Evolutionary conservation across 2,888 invertebrate species (phyloP).

Genomic region (Bombylius discolor): DNA sequence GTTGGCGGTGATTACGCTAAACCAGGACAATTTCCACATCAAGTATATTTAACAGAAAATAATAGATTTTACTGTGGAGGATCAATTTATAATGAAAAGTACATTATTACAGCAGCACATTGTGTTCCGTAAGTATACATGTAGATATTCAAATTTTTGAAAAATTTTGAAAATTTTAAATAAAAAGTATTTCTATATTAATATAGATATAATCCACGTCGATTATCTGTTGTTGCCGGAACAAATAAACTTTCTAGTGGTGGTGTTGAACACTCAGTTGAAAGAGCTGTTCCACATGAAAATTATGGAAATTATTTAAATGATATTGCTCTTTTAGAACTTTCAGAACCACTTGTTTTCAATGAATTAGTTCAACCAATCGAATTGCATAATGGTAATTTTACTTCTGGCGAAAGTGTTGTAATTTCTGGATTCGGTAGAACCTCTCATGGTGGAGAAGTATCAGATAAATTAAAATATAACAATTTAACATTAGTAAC

Average conservation of each 20-base stretch:
- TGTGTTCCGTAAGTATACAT: slow-evolving; percentile 10
- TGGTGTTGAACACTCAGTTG: slow-evolving; percentile 22
- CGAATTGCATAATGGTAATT: slow-evolving; percentile 17
- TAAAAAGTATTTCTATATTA: not conserved
- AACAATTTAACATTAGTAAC: slow-evolving; percentile 6
- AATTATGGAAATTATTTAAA: slow-evolving; percentile 21
- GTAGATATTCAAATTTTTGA: not conserved
- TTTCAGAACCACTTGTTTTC: slow-evolving; percentile 20
- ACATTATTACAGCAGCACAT: slow-evolving; percentile 25
- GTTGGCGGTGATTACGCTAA: slow-evolving; percentile 28
- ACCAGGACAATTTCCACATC: slow-evolving; percentile 28
- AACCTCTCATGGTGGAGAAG: slow-evolving; percentile 15
- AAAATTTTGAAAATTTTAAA: not conserved
- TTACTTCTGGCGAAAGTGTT: slow-evolving; percentile 19
- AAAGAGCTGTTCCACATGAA: slow-evolving; percentile 22
- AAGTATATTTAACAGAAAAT: slow-evolving; percentile 26
- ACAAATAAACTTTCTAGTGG: slow-evolving; percentile 23
- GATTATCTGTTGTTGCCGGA: slow-evolving; percentile 26
- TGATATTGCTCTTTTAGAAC: slow-evolving; percentile 25
- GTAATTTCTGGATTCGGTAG: slow-evolving; percentile 28
- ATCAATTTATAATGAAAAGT: slow-evolving; percentile 17
- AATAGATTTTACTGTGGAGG: slow-evolving; percentile 23
- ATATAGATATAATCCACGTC: slow-evolving; percentile 22
- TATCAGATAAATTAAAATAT: slow-evolving; percentile 22
- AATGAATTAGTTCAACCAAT: slow-evolving; percentile 20